Evolutionary conservation across 2,888 invertebrate species (phyloP).

Genomic region (Epirrita christyi): DNA sequence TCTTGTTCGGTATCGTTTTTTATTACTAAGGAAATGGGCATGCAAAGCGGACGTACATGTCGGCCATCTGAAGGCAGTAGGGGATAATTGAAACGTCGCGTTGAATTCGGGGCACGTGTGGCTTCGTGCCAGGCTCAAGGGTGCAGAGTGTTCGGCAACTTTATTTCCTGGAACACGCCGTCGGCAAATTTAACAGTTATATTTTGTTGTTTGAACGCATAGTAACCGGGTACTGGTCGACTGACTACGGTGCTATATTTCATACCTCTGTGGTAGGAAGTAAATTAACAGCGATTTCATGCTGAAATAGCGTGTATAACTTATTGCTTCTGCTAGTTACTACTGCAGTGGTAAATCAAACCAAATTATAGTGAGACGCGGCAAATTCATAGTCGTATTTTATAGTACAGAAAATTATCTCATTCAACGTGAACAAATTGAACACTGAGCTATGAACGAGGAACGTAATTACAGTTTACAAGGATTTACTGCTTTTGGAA

Average conservation of each 20-base stretch:
- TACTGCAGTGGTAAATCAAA: constrained; percentile 65
- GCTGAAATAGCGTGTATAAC: constrained; percentile 63
- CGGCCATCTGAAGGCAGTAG: constrained; percentile 38
- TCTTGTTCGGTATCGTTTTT: constrained; percentile 49
- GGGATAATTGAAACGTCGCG: constrained; percentile 65
- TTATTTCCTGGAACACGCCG: constrained; percentile 43
- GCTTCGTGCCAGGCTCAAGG: constrained; percentile 57
- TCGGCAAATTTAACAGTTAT: constrained; percentile 43
- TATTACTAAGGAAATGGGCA: constrained; percentile 53
- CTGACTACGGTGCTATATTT: constrained; percentile 49
- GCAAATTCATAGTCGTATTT: constrained; percentile 59
- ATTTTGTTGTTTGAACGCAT: constrained; percentile 50
- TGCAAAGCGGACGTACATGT: constrained; percentile 50
- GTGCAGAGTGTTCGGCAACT: constrained; percentile 36
- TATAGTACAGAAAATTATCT: constrained; percentile 63
- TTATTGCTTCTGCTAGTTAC: constrained; percentile 56
- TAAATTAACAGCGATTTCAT: constrained; percentile 49
- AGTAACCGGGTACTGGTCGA: too few relatives aligned
- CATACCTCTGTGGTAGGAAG: constrained; percentile 42
- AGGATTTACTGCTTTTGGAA: constrained; percentile 42
- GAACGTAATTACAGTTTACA: constrained; percentile 44
- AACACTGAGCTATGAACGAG: constrained; percentile 40
- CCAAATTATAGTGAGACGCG: constrained; percentile 60
- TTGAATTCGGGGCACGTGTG: constrained; percentile 55
- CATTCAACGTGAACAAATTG: constrained; percentile 58